Evolutionary conservation across 1,140 invertebrate species (phyloP).

Genomic region (Olivierus martensii): DNA sequence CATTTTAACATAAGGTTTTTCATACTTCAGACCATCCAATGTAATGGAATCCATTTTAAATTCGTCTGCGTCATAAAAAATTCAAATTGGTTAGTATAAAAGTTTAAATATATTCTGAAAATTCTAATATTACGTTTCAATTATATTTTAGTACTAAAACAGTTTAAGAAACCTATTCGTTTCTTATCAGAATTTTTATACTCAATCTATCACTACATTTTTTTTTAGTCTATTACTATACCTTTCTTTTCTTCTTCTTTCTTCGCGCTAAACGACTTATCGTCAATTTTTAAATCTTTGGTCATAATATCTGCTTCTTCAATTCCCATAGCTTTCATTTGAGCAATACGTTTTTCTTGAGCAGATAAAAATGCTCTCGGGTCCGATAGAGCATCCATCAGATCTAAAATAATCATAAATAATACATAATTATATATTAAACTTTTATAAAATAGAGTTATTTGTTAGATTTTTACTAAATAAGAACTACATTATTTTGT

Average conservation of each 20-base stretch:
- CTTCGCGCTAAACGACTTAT: slow-evolving; percentile 21
- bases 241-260: slow-evolving; percentile 54
- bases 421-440: no score
- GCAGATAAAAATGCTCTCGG: slow-evolving; percentile 82
- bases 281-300: slow-evolving; percentile 25
- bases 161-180: no score
- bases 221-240: no score
- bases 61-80: slow-evolving; percentile 11
- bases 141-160: no score
- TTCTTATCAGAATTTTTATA: neutral
- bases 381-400: slow-evolving; percentile 95
- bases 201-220: neutral
- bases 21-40: slow-evolving; percentile 69
- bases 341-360: slow-evolving; percentile 73
- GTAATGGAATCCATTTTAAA: slow-evolving; percentile 84
- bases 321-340: slow-evolving; percentile 91
- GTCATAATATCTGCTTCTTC: slow-evolving; percentile 57
- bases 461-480: no score
- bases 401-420: no score
- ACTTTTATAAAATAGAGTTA: no score
- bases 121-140: no score
- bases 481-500: no score
- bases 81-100: no score
- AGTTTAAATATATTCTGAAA: no score
- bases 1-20: slow-evolving; percentile 91